Evolutionary conservation across 2,113 vertebrate genomes (phyloP).

Genomic region (Trichomycterus rosablanca): DNA sequence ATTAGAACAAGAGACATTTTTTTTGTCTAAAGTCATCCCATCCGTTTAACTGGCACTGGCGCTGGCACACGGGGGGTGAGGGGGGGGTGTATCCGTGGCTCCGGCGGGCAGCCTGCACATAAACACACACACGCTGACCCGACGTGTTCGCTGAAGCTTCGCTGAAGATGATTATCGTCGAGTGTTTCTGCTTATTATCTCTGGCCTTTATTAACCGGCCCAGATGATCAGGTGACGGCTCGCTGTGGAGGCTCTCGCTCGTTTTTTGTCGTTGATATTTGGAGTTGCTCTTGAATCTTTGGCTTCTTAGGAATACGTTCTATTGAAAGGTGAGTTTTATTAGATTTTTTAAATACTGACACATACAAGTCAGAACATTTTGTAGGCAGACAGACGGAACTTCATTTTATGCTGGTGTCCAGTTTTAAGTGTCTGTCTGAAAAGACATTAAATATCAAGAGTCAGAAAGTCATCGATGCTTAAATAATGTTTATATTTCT

Average conservation of each 20-base stretch:
- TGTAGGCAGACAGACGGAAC: background rate
- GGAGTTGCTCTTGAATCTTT: background rate
- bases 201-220: conserved; percentile 6
- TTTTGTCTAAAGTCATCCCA: conserved; percentile 89
- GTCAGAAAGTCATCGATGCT: too few species aligned
- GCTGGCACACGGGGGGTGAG: too few species aligned
- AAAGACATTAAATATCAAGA: background rate
- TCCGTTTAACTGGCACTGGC: conserved; percentile 83
- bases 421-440: too few species aligned
- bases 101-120: conserved; percentile 42
- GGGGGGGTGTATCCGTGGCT: conserved; percentile 29
- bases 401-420: background rate
- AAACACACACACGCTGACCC: background rate
- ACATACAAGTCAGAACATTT: background rate
- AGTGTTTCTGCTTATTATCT: background rate
- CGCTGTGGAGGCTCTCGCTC: background rate
- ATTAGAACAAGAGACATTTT: conserved; percentile 82
- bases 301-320: conserved; percentile 18
- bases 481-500: too few species aligned
- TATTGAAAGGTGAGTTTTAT: conserved; percentile 32
- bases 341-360: too few species aligned
- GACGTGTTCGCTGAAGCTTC: conserved; percentile 12
- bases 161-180: conserved; percentile 14
- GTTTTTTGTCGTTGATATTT: background rate
- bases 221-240: conserved; percentile 11